phyloP scores from a whole-genome alignment of 2,888 invertebrate genomes.

The Sinopyrophorus schimmeli region DNA sequence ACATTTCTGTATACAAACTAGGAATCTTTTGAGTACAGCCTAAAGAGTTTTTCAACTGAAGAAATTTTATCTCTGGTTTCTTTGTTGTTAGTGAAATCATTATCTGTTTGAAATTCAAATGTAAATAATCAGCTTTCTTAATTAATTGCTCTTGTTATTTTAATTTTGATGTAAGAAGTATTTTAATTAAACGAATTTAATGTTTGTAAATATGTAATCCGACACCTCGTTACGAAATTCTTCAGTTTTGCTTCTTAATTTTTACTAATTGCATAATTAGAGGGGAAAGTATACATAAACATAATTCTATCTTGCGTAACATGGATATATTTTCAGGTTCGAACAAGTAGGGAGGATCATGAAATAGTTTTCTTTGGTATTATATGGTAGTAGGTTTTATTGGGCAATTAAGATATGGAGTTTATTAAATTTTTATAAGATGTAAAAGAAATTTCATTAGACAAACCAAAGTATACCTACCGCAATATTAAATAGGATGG shows the following conservation, averaged over 20 bases:
- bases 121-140: slow-evolving; percentile 32
- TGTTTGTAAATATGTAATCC: slow-evolving; percentile 31
- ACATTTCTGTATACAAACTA: slow-evolving; percentile 15
- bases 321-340: too few relatives aligned
- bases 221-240: slow-evolving; percentile 26
- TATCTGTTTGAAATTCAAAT: slow-evolving; percentile 31
- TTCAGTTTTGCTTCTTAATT: slow-evolving; percentile 24
- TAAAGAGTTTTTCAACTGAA: slow-evolving; percentile 24
- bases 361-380: too few relatives aligned
- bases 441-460: too few relatives aligned
- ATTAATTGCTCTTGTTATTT: slow-evolving; percentile 30
- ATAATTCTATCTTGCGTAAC: slow-evolving; percentile 14
- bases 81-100: slow-evolving; percentile 31
- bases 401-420: too few relatives aligned
- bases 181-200: slow-evolving; percentile 28
- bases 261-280: slow-evolving; percentile 25
- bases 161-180: slow-evolving; percentile 31
- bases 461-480: too few relatives aligned
- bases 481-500: too few relatives aligned
- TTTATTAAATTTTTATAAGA: too few relatives aligned
- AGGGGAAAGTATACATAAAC: slow-evolving; percentile 14
- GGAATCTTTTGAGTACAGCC: slow-evolving; percentile 23
- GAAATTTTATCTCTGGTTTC: slow-evolving; percentile 27
- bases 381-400: too few relatives aligned
- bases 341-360: too few relatives aligned